Evolutionary conservation across 1,140 invertebrate species (phyloP), one percentile per base, ranked within the genome.

Genomic region (Oryctes rhinoceros): DNA sequence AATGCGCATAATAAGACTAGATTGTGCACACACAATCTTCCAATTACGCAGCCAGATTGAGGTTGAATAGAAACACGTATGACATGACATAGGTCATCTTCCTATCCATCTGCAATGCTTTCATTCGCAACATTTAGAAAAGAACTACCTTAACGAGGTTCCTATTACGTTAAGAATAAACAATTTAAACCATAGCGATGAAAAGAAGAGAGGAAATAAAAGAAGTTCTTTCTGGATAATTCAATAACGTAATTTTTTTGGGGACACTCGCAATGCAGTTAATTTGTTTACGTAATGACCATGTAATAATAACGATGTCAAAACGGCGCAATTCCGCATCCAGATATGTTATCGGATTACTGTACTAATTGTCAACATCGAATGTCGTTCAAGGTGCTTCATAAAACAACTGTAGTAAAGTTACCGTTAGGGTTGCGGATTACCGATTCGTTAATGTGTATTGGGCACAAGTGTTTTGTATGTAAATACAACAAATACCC

Each of bases 311-410:
- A 59, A n/a, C n/a, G 49, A 53, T n/a, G n/a, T 13, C 53, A 18
- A 7, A 30, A 30, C 24, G 24, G 18, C 15, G 5, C 18, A 59
- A n/a, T 59, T 59, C 53, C 53, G 53, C n/a, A n/a, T 59, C 53
- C 53, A n/a, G 53, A 59, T 59, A 59, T 18, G 15, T 59, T 59
- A 59, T 59, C 53, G 53, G 18, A n/a, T 59, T 59, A 59, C 53
- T n/a, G 11, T 18, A 59, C 5, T n/a, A 59, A 59, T 59, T 59
- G 53, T 59, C 49, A 59, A 18, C 53, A 59, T 59, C 4, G 53
- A 59, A 59, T 59, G 53, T 59, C 53, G 53, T 59, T 59, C 53
- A 59, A 59, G 53, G 15, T 59, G n/a, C 53, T n/a, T 18, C 53
- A 7, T 18, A 59, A 49, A 59, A 59, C 53, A 59, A 59, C 53